These are phyloP conservation scores for Criorhina ranunculi DNA, from an alignment of 2,888 invertebrate genomes.

Conservation along the genomic window DNA sequence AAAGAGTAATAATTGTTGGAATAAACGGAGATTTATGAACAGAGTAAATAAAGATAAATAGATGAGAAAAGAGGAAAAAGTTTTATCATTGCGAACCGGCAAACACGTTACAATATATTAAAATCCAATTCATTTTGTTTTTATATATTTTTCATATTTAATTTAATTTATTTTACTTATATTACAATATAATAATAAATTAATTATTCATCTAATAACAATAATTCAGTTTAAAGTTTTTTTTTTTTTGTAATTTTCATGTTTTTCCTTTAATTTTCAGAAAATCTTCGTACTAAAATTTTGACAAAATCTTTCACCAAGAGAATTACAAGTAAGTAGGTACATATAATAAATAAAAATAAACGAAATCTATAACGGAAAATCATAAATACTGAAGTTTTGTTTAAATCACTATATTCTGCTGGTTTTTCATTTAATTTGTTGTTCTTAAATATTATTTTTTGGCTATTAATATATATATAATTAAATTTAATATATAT, in stretches of 20 bases:
- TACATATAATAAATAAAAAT: slow-evolving; percentile 22
- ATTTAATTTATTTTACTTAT: slow-evolving; percentile 75
- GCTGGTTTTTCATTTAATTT: slow-evolving; percentile 31
- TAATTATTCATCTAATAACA: slow-evolving; percentile 77
- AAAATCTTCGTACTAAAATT: slow-evolving; percentile 58
- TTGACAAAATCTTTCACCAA: slow-evolving; percentile 34
- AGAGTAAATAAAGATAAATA: too few relatives aligned
- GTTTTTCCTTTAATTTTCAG: slow-evolving; percentile 19
- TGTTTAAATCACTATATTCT: slow-evolving; percentile 39
- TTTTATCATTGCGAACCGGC: too few relatives aligned
- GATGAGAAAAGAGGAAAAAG: too few relatives aligned
- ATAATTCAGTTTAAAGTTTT: slow-evolving; percentile 70
- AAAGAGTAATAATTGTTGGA: too few relatives aligned
- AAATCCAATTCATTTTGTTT: neutral
- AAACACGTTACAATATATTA: too few relatives aligned
- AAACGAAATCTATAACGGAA: neutral
- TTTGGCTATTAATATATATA: slow-evolving; percentile 75
- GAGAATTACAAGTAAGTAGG: slow-evolving; percentile 7
- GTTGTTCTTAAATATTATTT: slow-evolving; percentile 71
- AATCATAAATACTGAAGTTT: slow-evolving; percentile 40
- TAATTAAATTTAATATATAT: slow-evolving; percentile 71
- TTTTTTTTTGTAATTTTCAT: slow-evolving; percentile 24
- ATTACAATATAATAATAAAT: slow-evolving; percentile 75
- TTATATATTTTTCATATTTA: slow-evolving; percentile 85
- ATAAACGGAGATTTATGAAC: too few relatives aligned